Evolutionary conservation across 1,140 invertebrate species (phyloP).

Genomic region (Metopolophium dirhodum): DNA sequence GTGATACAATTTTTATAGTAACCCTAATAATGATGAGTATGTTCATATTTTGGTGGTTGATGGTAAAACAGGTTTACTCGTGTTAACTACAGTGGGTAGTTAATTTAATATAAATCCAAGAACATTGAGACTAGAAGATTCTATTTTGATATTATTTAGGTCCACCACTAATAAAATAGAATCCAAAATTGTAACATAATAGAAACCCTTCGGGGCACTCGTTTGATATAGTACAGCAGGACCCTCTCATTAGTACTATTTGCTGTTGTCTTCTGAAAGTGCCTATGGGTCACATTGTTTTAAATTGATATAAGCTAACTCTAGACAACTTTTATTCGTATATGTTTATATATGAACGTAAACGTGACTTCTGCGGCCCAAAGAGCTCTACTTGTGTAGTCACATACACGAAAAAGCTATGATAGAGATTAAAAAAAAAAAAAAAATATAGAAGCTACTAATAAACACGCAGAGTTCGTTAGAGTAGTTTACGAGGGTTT

Average conservation of each 20-base stretch:
- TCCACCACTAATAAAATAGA: slow-evolving; percentile 14
- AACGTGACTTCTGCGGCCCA: slow-evolving; percentile 23
- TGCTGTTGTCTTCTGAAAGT: slow-evolving; percentile 10
- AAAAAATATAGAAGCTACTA: slow-evolving; percentile 8
- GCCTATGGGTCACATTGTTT: not conserved
- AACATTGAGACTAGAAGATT: not conserved
- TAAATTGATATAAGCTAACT: slow-evolving; percentile 32
- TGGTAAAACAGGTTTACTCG: not conserved
- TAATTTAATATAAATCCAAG: not conserved
- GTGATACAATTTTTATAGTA: too few species aligned
- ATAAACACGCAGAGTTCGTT: slow-evolving; percentile 31
- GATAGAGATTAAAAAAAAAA: slow-evolving; percentile 19
- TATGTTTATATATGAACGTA: not conserved
- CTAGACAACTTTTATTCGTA: slow-evolving; percentile 16
- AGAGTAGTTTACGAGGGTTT: slow-evolving; percentile 22
- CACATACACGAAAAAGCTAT: not conserved
- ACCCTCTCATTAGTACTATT: slow-evolving; percentile 46
- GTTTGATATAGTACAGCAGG: not conserved
- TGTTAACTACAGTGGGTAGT: not conserved
- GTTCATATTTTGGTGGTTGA: not conserved
- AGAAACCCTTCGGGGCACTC: not conserved
- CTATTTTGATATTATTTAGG: not conserved
- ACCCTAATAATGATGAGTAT: not conserved
- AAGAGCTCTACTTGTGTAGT: not conserved
- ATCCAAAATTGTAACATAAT: not conserved